Evolutionary conservation across 2,797 vertebrate genomes (phyloP), one percentile per base, ranked within the genome.

Genomic region (Myotis planiceps): DNA sequence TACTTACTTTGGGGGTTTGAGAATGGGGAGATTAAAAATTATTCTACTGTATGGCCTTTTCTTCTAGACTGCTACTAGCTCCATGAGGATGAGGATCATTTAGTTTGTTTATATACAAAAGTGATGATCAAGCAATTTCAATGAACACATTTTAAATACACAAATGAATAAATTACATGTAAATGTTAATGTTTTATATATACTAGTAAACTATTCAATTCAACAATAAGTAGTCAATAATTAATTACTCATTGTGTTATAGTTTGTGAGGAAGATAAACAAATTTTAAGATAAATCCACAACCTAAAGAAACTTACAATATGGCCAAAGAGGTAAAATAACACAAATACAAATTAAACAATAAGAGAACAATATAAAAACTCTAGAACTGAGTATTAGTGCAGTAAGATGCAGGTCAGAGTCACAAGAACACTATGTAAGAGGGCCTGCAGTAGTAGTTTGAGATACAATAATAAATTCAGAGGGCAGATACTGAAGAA

Each of bases 281-380:
- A 92, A 97, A 90, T 25, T 84, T 58, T 60, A 75, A 90, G 47
- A 79, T 78, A 66, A 65, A 92, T 69, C 55, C 9, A 87, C 19
- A 86, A 55, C 14, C 5, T 58, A 81, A 85, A 90, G 63, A 96
- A 80, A 94, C 37, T 93, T 16, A 74, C 0, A 81, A 79, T 80
- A 80, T 47, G 25, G 39, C 29, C 86, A 90, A 80, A 42, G 58
- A 42, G 37, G 39, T 60, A 92, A 88, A 25, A 34, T 49, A 83
- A 69, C 29, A 87, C 27, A 96, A 92, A 47, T 27, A 88, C 7
- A 71, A 88, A 84, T 72, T 87, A 79, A 76, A 76, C 8, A 94
- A 14, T 63, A 82, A 92, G 75, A 78, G 32, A 79, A 97, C 12
- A 93, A 60, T 7, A 13, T 94, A 34, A 92, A 32, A 81, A 85